Percentiles rank a stretch among this genome's conserved stretches.
These are phyloP conservation scores for Odontamblyopus rebecca DNA, from an alignment of 2,797 vertebrate species.

Conservation along the genomic window DNA sequence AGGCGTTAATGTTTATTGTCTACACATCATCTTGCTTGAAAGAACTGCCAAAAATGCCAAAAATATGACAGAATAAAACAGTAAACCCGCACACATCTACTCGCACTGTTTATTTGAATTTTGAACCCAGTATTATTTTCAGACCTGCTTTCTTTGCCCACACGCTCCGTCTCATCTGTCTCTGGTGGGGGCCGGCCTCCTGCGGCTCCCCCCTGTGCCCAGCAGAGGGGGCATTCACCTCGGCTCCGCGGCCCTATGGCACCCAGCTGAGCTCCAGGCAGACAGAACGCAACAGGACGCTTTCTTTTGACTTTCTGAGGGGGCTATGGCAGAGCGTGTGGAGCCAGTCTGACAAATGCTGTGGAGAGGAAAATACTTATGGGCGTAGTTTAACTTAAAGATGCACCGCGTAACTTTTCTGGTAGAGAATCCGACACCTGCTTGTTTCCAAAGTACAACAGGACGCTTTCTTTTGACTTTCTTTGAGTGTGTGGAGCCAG, in stretches of 20 bases:
- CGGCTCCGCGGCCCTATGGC: slow-evolving; percentile 31
- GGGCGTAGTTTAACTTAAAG: no score
- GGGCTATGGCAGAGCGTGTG: slow-evolving; percentile 2
- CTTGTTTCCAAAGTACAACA: no score
- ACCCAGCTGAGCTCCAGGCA: neutral
- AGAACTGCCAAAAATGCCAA: no score
- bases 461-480: no score
- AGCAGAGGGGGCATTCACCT: slow-evolving; percentile 71
- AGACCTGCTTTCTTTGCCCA: neutral
- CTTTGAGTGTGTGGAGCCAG: no score
- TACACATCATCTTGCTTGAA: no score
- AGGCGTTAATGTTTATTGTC: no score
- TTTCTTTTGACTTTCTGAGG: slow-evolving; percentile 6
- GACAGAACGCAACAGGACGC: slow-evolving; percentile 1
- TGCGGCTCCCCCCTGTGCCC: slow-evolving; percentile 49
- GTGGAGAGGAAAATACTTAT: neutral
- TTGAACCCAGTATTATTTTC: neutral
- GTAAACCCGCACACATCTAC: no score
- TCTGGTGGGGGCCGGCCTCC: slow-evolving; percentile 11
- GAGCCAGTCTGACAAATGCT: slow-evolving; percentile 16
- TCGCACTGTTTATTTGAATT: no score
- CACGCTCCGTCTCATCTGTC: slow-evolving; percentile 11
- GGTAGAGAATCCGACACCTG: no score
- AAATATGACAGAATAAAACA: no score
- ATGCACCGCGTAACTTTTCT: no score